Conservation (phyloP, 30 jellyfish, hydroid and myxozoan species). For the Aurelia aurita region DNA sequence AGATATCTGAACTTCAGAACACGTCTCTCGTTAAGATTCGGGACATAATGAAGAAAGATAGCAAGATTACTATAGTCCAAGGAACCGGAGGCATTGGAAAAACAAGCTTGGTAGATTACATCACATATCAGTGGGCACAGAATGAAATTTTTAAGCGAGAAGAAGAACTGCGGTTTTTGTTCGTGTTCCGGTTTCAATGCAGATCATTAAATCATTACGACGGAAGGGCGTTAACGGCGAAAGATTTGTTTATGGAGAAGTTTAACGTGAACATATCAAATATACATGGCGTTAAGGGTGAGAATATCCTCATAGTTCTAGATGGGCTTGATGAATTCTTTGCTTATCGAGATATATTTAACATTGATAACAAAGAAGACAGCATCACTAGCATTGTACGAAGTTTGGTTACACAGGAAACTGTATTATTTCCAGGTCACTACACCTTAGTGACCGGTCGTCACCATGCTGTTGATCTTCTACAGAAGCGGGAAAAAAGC, state of each 20-base stretch:
- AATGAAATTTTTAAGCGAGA: not conserved
- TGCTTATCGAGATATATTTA: not conserved
- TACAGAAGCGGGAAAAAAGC: not conserved
- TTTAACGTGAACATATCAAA: not conserved
- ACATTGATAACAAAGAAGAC: not conserved
- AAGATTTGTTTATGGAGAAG: not conserved
- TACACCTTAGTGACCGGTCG: conserved; percentile 1
- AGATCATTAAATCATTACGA: conserved; percentile 1
- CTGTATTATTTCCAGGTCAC: not conserved
- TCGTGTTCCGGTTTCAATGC: conserved; percentile 1
- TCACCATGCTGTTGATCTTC: conserved; percentile 1
- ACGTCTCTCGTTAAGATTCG: not conserved
- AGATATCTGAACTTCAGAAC: not conserved
- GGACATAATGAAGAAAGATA: not conserved
- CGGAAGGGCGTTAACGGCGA: not conserved
- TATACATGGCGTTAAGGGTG: not conserved
- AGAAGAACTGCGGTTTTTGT: not conserved
- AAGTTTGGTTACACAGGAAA: not conserved
- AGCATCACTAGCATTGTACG: not conserved
- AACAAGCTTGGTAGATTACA: not conserved
- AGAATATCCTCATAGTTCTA: not conserved
- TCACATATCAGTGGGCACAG: not conserved
- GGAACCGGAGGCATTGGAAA: not conserved
- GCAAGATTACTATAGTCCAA: not conserved
- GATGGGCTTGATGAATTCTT: not conserved